Percentiles rank a stretch among this genome's conserved stretches.
Evolutionary conservation across 2,113 vertebrate species (phyloP).

Genomic region (Phalacrocorax pelagicus): DNA sequence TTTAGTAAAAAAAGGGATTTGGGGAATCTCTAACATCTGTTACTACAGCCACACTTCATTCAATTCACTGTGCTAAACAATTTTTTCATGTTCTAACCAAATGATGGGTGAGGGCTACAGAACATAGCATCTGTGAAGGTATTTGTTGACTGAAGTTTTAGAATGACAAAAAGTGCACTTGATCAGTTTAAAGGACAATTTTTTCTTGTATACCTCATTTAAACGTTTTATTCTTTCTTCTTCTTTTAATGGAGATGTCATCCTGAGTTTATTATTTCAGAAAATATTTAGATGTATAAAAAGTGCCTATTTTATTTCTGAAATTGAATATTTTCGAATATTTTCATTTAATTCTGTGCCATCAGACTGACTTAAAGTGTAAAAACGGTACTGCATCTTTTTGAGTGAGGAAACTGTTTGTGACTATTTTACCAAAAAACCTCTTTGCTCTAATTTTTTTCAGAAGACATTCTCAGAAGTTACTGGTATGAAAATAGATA

Average conservation of each 20-base stretch:
- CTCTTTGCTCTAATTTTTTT: neutral
- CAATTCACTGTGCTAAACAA: neutral
- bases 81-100: neutral
- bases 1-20: neutral
- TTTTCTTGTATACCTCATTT: neutral
- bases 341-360: neutral
- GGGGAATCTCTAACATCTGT: neutral
- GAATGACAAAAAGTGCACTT: neutral
- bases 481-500: neutral
- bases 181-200: neutral
- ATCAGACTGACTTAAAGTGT: neutral
- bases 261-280: neutral
- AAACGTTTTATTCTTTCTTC: neutral
- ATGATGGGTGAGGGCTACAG: neutral
- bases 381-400: neutral
- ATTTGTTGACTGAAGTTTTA: neutral
- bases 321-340: neutral
- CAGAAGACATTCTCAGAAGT: neutral
- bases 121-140: neutral
- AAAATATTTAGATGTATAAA: neutral
- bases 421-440: neutral
- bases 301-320: neutral
- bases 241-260: neutral
- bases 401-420: neutral
- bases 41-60: neutral